Conservation (phyloP, 2,888 invertebrate genomes). For the Cylloceria caligata region DNA sequence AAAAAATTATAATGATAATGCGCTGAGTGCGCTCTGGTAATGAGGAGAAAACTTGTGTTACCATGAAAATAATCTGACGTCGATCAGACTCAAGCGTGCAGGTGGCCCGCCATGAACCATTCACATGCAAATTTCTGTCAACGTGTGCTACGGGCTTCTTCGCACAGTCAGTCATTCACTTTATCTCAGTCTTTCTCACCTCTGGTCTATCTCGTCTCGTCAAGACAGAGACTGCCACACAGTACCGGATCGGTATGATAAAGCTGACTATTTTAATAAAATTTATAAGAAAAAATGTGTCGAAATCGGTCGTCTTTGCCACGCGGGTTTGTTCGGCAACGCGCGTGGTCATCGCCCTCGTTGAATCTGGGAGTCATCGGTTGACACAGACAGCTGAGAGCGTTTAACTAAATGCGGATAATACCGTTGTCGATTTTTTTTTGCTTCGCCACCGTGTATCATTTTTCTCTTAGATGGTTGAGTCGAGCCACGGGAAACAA, state of each 20-base stretch:
- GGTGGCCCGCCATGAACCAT: conserved; percentile 70
- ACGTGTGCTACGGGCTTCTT: conserved; percentile 73
- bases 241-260: not conserved
- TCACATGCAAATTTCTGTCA: conserved; percentile 83
- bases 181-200: conserved; percentile 52
- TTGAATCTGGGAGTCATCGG: conserved; percentile 52
- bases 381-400: conserved; percentile 30
- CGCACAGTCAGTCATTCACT: conserved; percentile 42
- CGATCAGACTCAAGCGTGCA: conserved; percentile 75
- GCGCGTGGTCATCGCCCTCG: conserved; percentile 37
- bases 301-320: conserved; percentile 21
- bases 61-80: conserved; percentile 79
- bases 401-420: conserved; percentile 58
- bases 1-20: not conserved
- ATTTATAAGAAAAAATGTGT: too few species aligned
- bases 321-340: not conserved
- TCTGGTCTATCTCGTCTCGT: conserved; percentile 39
- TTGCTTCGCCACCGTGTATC: conserved; percentile 25
- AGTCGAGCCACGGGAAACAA: conserved; percentile 3
- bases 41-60: conserved; percentile 77
- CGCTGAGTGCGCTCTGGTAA: conserved; percentile 63
- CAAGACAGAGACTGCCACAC: conserved; percentile 24
- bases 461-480: conserved; percentile 25
- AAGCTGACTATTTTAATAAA: conserved; percentile 9
- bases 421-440: conserved; percentile 51